These are phyloP conservation scores for Gandaritis pyraliata DNA, from an alignment of 2,888 invertebrate genomes.

Conservation along the genomic window DNA sequence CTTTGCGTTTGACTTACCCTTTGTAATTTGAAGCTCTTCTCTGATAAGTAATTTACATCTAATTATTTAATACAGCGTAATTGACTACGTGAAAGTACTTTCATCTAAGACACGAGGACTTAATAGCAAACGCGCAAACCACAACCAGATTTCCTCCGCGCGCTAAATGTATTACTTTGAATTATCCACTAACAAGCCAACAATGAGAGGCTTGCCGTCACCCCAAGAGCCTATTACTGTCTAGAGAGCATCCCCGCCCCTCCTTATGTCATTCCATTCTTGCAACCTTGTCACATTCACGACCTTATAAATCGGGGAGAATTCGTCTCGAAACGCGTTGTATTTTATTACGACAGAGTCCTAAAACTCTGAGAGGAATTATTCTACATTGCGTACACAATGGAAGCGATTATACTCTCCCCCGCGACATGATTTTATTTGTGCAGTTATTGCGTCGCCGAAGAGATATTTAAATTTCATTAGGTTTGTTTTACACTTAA, in stretches of 20 bases:
- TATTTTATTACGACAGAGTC: slow-evolving; percentile 63
- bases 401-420: slow-evolving; percentile 79
- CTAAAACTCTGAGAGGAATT: slow-evolving; percentile 61
- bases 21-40: no score
- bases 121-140: slow-evolving; percentile 39
- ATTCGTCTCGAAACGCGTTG: slow-evolving; percentile 42
- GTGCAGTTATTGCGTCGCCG: slow-evolving; percentile 80
- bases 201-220: slow-evolving; percentile 80
- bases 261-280: slow-evolving; percentile 61
- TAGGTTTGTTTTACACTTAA: slow-evolving; percentile 85
- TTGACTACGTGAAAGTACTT: not conserved
- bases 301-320: slow-evolving; percentile 26
- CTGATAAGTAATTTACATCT: no score
- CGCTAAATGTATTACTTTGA: slow-evolving; percentile 70
- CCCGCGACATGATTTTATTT: slow-evolving; percentile 82
- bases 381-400: slow-evolving; percentile 77
- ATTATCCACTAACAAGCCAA: slow-evolving; percentile 80
- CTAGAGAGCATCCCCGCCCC: slow-evolving; percentile 75
- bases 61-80: not conserved
- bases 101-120: slow-evolving; percentile 1
- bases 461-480: slow-evolving; percentile 84
- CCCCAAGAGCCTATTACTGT: slow-evolving; percentile 79
- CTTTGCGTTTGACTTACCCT: not conserved
- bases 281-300: slow-evolving; percentile 69
- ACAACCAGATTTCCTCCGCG: slow-evolving; percentile 64